Conservation (phyloP, 2,888 invertebrate species). For the Hypselothyrea guttata region DNA sequence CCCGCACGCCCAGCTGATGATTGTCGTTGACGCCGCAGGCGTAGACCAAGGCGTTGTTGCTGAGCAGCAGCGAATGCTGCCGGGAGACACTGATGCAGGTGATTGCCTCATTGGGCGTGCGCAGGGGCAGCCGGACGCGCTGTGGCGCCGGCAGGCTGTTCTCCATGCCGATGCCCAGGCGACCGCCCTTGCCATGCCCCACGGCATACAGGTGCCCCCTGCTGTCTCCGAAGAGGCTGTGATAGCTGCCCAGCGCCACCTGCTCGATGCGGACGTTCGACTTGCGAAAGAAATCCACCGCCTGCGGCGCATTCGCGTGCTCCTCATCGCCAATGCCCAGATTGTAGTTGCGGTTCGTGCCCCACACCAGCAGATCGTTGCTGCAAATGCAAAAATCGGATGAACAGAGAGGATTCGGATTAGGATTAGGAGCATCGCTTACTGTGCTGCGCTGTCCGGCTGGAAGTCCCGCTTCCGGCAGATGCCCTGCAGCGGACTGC, state of each 20-base stretch:
- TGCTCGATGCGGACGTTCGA: constrained; percentile 85
- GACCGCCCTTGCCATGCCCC: constrained; percentile 91
- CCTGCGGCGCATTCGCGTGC: constrained; percentile 85
- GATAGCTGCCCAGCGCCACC: constrained; percentile 82
- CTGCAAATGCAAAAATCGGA: constrained; percentile 22
- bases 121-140: constrained; percentile 74
- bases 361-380: constrained; percentile 91
- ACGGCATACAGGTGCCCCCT: constrained; percentile 86
- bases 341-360: constrained; percentile 92
- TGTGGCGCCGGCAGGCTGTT: constrained; percentile 81
- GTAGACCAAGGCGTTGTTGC: constrained; percentile 81
- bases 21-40: constrained; percentile 86
- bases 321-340: constrained; percentile 89
- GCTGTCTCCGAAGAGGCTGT: constrained; percentile 79
- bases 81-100: constrained; percentile 79
- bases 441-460: constrained; percentile 51
- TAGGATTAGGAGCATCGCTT: constrained; percentile 13
- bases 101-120: constrained; percentile 73
- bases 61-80: constrained; percentile 81
- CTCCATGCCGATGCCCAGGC: constrained; percentile 86
- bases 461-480: constrained; percentile 81
- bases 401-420: neutral
- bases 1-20: constrained; percentile 85
- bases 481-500: constrained; percentile 78
- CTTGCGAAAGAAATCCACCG: constrained; percentile 87